Evolutionary conservation across 2,113 vertebrate species (phyloP).

Genomic region (Archocentrus centrarchus): DNA sequence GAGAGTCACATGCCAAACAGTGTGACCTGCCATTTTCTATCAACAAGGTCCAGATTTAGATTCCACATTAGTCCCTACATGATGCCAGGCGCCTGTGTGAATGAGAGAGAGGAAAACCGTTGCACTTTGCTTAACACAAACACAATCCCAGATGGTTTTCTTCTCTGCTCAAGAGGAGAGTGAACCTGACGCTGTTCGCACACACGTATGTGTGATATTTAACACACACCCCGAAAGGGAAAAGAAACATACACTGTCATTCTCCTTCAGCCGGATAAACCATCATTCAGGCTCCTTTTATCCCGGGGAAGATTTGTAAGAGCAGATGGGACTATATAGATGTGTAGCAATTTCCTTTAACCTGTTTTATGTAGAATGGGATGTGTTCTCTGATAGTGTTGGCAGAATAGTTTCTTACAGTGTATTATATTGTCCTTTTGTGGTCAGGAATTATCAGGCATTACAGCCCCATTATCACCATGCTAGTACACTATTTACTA

Average conservation of each 20-base stretch:
- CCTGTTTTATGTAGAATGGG: background rate
- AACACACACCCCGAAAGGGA: conserved; percentile 55
- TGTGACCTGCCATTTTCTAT: conserved; percentile 71
- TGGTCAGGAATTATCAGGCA: background rate
- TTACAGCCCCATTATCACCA: background rate
- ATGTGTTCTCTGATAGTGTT: background rate
- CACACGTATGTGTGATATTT: conserved; percentile 75
- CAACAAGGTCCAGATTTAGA: conserved; percentile 76
- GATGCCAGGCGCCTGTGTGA: conserved; percentile 67
- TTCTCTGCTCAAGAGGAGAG: conserved; percentile 67
- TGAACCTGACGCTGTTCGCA: conserved; percentile 55
- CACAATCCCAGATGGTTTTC: conserved; percentile 81
- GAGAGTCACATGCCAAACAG: conserved; percentile 68
- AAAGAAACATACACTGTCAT: conserved; percentile 25
- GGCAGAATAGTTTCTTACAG: background rate
- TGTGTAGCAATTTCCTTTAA: background rate
- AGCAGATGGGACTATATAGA: background rate
- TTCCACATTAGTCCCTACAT: conserved; percentile 63
- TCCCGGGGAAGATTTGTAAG: conserved; percentile 20
- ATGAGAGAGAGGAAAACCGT: conserved; percentile 59
- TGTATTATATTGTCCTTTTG: background rate
- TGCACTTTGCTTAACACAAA: conserved; percentile 82
- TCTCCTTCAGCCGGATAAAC: conserved; percentile 42
- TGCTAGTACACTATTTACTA: background rate
- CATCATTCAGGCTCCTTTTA: conserved; percentile 29